These are phyloP conservation scores for Euwallacea fornicatus DNA, from an alignment of 1,140 invertebrate species.

Conservation along the genomic window DNA sequence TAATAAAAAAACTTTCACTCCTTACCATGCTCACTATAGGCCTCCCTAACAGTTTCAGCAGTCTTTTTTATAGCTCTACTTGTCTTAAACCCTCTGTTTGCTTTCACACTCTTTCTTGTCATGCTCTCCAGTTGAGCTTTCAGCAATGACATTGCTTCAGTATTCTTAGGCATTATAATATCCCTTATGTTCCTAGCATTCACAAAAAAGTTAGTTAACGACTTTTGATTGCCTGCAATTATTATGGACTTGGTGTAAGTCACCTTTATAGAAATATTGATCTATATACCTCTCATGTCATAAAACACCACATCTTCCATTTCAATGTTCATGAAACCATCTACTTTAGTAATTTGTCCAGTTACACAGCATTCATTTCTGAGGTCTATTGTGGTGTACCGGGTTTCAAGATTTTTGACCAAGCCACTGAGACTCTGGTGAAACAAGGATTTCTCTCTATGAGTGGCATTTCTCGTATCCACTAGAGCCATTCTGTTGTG, in stretches of 20 bases:
- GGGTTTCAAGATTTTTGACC: conserved; percentile 45
- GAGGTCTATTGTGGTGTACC: conserved; percentile 48
- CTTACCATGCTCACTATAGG: conserved; percentile 6
- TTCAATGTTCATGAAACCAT: conserved; percentile 50
- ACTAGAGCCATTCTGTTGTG: conserved; percentile 20
- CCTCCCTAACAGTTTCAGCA: conserved; percentile 22
- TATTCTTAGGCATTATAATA: conserved; percentile 46
- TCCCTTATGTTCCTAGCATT: conserved; percentile 45
- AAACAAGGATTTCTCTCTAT: conserved; percentile 41
- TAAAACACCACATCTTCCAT: conserved; percentile 48
- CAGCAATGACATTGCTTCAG: conserved; percentile 35
- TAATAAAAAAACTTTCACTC: too few relatives aligned
- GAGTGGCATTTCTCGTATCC: conserved; percentile 42
- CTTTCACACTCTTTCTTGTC: conserved; percentile 39
- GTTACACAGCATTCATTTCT: conserved; percentile 47
- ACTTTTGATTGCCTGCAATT: conserved; percentile 40
- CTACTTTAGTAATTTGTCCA: conserved; percentile 47
- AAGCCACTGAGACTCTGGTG: conserved; percentile 44
- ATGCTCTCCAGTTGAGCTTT: conserved; percentile 36
- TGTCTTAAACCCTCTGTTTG: conserved; percentile 37
- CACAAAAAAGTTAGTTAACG: conserved; percentile 45
- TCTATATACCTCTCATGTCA: conserved; percentile 44
- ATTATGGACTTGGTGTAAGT: neutral
- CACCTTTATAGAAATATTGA: neutral
- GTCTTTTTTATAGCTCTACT: conserved; percentile 20